phyloP scores from a whole-genome alignment of 1,140 invertebrate species.

The Formica selysi region DNA sequence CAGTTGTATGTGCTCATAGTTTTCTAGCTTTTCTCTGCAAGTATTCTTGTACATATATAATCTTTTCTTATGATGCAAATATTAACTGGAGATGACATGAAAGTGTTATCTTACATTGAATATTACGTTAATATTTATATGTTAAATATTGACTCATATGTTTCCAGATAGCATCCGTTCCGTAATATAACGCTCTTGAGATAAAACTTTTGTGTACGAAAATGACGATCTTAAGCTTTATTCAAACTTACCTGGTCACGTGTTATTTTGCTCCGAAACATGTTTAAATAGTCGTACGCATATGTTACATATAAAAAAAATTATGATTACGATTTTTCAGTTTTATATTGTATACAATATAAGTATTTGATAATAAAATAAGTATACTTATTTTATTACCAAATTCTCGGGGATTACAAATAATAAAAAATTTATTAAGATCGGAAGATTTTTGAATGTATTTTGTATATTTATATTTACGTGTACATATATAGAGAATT shows the following conservation, averaged over 20 bases:
- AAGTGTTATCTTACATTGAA: constrained; percentile 22
- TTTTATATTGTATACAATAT: neutral
- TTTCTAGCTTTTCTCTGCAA: no score
- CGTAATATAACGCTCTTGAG: neutral
- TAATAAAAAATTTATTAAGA: neutral
- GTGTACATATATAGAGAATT: neutral
- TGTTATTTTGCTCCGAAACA: constrained; percentile 4
- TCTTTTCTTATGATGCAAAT: neutral
- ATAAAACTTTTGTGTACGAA: neutral
- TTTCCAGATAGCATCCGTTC: neutral
- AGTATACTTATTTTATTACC: no score
- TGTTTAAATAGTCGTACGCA: neutral
- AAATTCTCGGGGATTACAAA: neutral
- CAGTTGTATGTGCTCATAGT: neutral
- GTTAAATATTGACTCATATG: constrained; percentile 51
- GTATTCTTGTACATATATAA: neutral
- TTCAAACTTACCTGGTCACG: neutral
- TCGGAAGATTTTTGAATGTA: neutral
- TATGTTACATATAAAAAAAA: no score
- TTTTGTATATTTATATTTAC: neutral
- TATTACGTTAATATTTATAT: neutral
- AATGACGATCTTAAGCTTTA: neutral
- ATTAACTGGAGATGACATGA: constrained; percentile 15
- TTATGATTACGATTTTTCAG: neutral
- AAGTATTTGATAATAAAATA: no score